Evolutionary conservation across 1,140 invertebrate species (phyloP), one percentile per base, ranked within the genome.

Genomic region (Sycobia sp.): DNA sequence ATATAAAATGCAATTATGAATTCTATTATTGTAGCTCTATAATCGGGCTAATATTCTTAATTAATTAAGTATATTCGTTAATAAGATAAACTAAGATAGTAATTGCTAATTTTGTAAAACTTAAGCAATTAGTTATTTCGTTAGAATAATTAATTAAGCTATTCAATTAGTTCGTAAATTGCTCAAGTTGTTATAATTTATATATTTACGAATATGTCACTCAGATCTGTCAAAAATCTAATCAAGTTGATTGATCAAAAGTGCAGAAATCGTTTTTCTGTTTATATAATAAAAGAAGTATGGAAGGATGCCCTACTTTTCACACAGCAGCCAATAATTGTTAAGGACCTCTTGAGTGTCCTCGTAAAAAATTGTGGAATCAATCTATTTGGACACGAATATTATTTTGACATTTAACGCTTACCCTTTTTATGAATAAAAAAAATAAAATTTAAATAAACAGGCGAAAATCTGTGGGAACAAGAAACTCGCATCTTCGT

Each of bases 401-500:
- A 29, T 39, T 55, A 47, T 55, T 16, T 44, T 16, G 27, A 47
- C 55, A 62, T 27, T 54, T 43, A 57, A 34, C 36, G 36, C 27
- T 57, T 46, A 46, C 13, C 43, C 43, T 34, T 47, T 38, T 25
- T 47, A 54, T 23, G 10, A 2, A 25, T 44, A 29, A 60, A 62
- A 55, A 10, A 47, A 49, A 29, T 54, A 55, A 55, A 47, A 39
- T n/a, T n/a, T 38, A 41, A 44, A 29, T 49, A 62, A 56, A 49
- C 43, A 51, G 13, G 54, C 32, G 38, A 61, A 66, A 62, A 65
- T 62, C 36, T 36, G 55, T 68, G 63, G 67, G 67, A 66, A 68
- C 67, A 68, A 68, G 47, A 66, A 62, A 66, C 64, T 68, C 67
- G 67, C 67, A 66, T 66, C 43, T 68, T 66, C 50, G 53, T 62